Percentiles rank a stretch among this genome's conserved stretches.
Conservation (phyloP, 2,113 vertebrate genomes). For the Entelurus aequoreus region DNA sequence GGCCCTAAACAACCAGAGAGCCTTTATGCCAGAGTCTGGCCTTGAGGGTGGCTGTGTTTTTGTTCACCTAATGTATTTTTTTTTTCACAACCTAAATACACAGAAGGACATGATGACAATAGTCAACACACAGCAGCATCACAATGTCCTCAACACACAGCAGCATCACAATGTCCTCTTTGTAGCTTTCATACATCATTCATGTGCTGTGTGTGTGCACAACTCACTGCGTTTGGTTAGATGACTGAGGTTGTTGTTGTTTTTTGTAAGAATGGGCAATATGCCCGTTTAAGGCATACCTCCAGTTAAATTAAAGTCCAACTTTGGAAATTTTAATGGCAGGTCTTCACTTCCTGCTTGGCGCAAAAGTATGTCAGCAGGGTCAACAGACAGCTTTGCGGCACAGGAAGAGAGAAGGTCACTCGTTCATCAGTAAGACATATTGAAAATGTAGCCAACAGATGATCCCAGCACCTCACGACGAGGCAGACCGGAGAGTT, state of each 20-base stretch:
- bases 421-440: constrained; percentile 56
- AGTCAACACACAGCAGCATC: constrained; percentile 24
- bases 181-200: constrained; percentile 29
- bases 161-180: constrained; percentile 16
- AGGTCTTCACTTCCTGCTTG: constrained; percentile 46
- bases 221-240: constrained; percentile 24
- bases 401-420: constrained; percentile 47
- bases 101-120: constrained; percentile 38
- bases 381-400: constrained; percentile 57
- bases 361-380: constrained; percentile 26
- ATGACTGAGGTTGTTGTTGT: neutral
- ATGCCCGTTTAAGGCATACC: constrained; percentile 16
- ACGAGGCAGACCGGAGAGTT: constrained; percentile 30
- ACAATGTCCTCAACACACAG: constrained; percentile 27
- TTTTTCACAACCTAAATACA: constrained; percentile 41
- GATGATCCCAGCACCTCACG: constrained; percentile 43
- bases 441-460: constrained; percentile 47
- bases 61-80: constrained; percentile 41
- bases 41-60: constrained; percentile 24
- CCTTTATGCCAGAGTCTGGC: too few relatives aligned
- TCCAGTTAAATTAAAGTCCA: constrained; percentile 37
- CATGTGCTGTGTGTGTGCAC: constrained; percentile 25
- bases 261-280: neutral
- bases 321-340: constrained; percentile 46
- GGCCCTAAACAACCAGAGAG: too few relatives aligned